Conservation (phyloP, 2,888 invertebrate species). For the Nematopogon swammerdamellus region DNA sequence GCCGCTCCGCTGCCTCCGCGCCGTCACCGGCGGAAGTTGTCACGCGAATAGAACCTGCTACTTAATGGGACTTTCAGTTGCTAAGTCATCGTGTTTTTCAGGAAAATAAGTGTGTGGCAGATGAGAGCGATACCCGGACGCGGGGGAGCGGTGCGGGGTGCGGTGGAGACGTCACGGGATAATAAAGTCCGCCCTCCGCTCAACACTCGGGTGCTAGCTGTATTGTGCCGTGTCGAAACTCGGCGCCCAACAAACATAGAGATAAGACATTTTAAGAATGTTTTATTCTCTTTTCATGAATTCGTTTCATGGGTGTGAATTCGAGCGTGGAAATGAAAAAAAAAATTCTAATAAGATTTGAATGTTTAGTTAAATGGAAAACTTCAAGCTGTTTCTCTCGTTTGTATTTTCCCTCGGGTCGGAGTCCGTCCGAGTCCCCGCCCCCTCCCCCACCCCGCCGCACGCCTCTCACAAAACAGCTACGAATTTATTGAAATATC, state of each 20-base stretch:
- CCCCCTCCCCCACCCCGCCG: no score
- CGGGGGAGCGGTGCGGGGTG: no score
- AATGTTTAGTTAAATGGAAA: not conserved
- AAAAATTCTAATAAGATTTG: not conserved
- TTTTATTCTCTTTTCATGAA: not conserved
- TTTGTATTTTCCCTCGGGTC: no score
- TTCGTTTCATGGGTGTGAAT: not conserved
- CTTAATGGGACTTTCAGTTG: constrained; percentile 55
- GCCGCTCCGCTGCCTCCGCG: no score
- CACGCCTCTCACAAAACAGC: no score
- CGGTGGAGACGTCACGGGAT: not conserved
- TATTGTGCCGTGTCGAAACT: not conserved
- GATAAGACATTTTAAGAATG: not conserved
- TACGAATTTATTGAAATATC: no score
- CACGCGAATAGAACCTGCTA: constrained; percentile 51
- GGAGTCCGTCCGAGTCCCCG: no score
- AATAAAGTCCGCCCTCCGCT: not conserved
- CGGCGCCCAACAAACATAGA: not conserved
- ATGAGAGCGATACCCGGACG: no score
- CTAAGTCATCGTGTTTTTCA: constrained; percentile 52
- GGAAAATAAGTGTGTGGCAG: not conserved
- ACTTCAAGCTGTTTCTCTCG: not conserved
- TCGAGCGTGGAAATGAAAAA: not conserved
- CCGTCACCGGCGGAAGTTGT: constrained; percentile 32
- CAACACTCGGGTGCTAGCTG: not conserved